A percentile compares a stretch with the other conserved stretches of the same genome.
Evolutionary conservation across 53 echinoderm and acorn worm genomes (phyloP).

Genomic region (Echinarachnius parma): DNA sequence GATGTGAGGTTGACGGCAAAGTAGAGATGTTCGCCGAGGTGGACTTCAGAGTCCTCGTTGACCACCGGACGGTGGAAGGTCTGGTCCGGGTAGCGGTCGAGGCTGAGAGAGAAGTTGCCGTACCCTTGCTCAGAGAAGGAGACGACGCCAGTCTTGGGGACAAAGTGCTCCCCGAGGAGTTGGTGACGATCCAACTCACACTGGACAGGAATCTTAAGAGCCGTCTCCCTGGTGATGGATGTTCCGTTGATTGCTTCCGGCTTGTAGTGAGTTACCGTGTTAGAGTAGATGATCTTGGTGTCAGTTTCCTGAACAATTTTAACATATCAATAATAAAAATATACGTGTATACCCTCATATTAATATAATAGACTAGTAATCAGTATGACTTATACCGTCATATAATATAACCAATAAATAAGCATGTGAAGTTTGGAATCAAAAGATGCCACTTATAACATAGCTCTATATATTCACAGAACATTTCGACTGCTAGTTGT

Average conservation of each 20-base stretch:
- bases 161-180: slow-evolving; percentile 19
- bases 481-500: too few relatives aligned
- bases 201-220: slow-evolving; percentile 6
- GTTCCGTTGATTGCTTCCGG: slow-evolving; percentile 14
- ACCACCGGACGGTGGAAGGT: background rate
- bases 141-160: slow-evolving; percentile 11
- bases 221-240: slow-evolving; percentile 11
- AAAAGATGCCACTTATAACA: too few relatives aligned
- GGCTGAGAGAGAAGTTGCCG: slow-evolving; percentile 28
- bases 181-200: slow-evolving; percentile 19
- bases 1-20: slow-evolving; percentile 35
- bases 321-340: too few relatives aligned
- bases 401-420: too few relatives aligned
- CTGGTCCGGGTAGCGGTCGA: slow-evolving; percentile 29
- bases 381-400: too few relatives aligned
- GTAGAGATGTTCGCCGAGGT: slow-evolving; percentile 18
- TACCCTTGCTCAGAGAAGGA: background rate
- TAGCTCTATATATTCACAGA: too few relatives aligned
- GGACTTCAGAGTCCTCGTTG: slow-evolving; percentile 8
- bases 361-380: too few relatives aligned
- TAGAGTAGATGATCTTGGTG: slow-evolving; percentile 15
- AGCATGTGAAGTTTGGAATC: too few relatives aligned
- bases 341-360: too few relatives aligned
- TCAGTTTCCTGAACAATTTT: slow-evolving; percentile 32
- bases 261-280: slow-evolving; percentile 25